Conservation (phyloP, 2,113 vertebrate species). For the Ceuthmochares aereus region DNA sequence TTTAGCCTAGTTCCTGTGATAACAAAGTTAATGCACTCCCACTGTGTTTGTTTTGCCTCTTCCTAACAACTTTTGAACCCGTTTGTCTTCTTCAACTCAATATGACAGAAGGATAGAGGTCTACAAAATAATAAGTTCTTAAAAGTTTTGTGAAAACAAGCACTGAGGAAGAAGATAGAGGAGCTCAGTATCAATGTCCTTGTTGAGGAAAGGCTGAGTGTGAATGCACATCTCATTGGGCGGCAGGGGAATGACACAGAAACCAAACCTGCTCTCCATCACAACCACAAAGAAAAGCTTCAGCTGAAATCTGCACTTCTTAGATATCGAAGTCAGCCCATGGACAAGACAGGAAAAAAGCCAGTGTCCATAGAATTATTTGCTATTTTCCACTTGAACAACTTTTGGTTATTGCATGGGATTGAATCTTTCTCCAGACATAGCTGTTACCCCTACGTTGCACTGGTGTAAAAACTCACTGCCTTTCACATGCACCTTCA, state of each 20-base stretch:
- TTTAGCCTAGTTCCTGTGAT: neutral
- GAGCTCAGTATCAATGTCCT: neutral
- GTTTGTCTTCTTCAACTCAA: neutral
- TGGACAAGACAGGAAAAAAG: neutral
- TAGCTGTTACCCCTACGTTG: fast-evolving
- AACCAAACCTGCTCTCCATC: neutral
- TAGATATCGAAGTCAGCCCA: neutral
- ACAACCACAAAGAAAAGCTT: neutral
- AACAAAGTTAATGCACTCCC: neutral
- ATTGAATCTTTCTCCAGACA: neutral
- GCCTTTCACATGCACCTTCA: neutral
- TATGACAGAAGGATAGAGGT: slow-evolving; percentile 13
- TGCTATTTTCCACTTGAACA: neutral
- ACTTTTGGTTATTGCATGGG: neutral
- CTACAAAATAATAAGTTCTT: slow-evolving; percentile 3
- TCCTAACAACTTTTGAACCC: slow-evolving; percentile 17
- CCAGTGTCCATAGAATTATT: neutral
- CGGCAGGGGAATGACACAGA: neutral
- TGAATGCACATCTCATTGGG: fast-evolving
- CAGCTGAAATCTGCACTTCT: neutral
- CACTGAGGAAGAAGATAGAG: neutral
- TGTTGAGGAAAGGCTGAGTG: fast-evolving
- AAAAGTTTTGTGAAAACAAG: neutral
- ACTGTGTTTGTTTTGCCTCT: slow-evolving; percentile 34
- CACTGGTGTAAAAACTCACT: neutral